Conservation (phyloP, 2,797 vertebrate species). For the Rhincodon typus region DNA sequence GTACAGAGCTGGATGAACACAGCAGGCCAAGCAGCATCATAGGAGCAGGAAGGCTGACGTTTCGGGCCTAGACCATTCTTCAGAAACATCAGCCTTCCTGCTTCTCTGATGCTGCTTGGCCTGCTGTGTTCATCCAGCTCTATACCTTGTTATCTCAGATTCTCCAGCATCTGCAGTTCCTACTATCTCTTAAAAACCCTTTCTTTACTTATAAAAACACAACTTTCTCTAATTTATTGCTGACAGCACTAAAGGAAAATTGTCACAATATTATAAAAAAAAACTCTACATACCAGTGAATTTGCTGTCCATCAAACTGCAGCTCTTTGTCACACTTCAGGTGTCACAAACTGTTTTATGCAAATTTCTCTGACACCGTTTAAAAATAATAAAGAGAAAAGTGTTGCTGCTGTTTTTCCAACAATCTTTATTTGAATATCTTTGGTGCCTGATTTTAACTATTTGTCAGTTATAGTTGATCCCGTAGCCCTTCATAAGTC, state of each 20-base stretch:
- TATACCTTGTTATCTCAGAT: too few species aligned
- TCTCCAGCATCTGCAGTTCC: too few species aligned
- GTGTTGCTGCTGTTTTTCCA: background rate
- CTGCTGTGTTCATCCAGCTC: too few species aligned
- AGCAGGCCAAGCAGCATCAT: too few species aligned
- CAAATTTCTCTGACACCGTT: background rate
- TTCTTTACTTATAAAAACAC: background rate
- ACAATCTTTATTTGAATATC: background rate
- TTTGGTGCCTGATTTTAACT: background rate
- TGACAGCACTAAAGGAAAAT: background rate
- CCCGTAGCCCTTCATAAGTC: background rate
- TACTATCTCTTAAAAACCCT: background rate
- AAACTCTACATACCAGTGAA: background rate
- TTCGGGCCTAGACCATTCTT: too few species aligned
- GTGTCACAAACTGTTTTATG: background rate
- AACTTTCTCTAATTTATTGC: background rate
- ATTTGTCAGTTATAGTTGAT: background rate
- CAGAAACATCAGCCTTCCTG: too few species aligned
- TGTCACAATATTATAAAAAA: background rate
- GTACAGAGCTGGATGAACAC: too few species aligned
- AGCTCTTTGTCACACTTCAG: background rate
- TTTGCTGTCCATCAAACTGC: background rate
- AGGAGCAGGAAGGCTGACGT: too few species aligned
- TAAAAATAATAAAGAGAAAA: background rate
- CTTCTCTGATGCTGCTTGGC: too few species aligned